A percentile compares a stretch with the other conserved stretches of the same genome.
Evolutionary conservation across 2,797 vertebrate species (phyloP).

Genomic region (Rhadinocentrus ornatus): DNA sequence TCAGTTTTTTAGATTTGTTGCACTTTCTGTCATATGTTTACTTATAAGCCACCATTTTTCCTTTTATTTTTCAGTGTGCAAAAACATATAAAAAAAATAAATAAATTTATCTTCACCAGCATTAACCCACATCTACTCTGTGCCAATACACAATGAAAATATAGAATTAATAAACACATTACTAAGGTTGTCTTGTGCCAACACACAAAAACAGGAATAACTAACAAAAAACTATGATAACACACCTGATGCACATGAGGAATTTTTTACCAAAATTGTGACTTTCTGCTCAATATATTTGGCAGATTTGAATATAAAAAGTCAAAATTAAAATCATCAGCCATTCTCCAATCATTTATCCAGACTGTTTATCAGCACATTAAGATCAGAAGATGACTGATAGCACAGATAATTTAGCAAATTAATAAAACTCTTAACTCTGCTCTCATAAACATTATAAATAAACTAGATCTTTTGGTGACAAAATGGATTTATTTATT

Average conservation of each 20-base stretch:
- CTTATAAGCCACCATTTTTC: neutral
- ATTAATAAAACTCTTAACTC: constrained; percentile 7
- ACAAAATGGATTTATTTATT: neutral
- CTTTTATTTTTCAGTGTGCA: neutral
- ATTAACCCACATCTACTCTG: neutral
- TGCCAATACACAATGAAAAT: neutral
- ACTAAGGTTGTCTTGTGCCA: neutral
- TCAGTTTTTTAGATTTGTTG: too few relatives aligned
- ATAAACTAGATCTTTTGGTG: constrained; percentile 6
- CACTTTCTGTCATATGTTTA: neutral
- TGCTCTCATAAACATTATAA: neutral
- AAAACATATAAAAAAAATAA: neutral
- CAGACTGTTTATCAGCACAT: constrained; percentile 5
- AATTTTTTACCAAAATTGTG: neutral
- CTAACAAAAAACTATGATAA: constrained; percentile 18
- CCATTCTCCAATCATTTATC: constrained; percentile 15
- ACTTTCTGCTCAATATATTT: constrained; percentile 14
- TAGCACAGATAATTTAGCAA: constrained; percentile 9
- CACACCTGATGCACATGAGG: neutral
- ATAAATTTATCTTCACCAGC: neutral
- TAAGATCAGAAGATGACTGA: constrained; percentile 14
- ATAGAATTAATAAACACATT: neutral
- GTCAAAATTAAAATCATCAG: constrained; percentile 39
- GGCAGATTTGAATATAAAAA: constrained; percentile 24
- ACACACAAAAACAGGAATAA: neutral